Conservation (phyloP, 2,797 vertebrate genomes). For the Megaceryle alcyon region DNA sequence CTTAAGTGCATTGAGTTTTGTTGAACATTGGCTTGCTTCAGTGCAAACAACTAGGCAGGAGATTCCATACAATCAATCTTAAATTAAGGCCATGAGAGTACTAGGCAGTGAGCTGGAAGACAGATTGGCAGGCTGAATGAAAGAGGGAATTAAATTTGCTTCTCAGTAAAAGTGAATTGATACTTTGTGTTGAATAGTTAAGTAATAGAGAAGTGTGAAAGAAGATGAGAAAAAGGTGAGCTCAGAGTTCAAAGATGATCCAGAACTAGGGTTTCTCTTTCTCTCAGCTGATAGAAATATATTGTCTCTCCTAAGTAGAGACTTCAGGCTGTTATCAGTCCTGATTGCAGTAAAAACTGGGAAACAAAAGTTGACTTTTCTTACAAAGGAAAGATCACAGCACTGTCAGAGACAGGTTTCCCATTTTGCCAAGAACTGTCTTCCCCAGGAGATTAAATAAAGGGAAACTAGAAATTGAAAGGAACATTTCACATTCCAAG, state of each 20-base stretch:
- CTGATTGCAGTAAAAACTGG: not conserved
- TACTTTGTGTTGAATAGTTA: slow-evolving; percentile 47
- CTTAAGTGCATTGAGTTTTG: not conserved
- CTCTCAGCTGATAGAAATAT: not conserved
- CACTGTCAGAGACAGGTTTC: not conserved
- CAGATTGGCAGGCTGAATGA: slow-evolving; percentile 35
- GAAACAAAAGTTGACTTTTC: slow-evolving; percentile 43
- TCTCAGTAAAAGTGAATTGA: slow-evolving; percentile 37
- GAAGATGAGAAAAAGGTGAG: not conserved
- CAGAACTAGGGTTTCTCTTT: not conserved
- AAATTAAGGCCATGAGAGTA: slow-evolving; percentile 28
- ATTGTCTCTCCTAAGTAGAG: not conserved
- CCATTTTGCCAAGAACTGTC: not conserved
- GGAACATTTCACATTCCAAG: not conserved
- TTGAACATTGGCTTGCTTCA: not conserved
- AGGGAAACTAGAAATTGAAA: not conserved
- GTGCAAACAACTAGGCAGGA: not conserved
- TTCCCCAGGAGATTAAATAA: not conserved
- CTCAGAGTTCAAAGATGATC: not conserved
- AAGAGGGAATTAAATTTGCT: slow-evolving; percentile 42
- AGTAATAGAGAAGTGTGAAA: slow-evolving; percentile 18
- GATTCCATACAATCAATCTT: slow-evolving; percentile 22
- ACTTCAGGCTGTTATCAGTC: not conserved
- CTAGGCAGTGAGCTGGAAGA: not conserved
- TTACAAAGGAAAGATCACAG: not conserved